phyloP scores from a whole-genome alignment of 2,113 vertebrate species.

The Malurus cyaneus region DNA sequence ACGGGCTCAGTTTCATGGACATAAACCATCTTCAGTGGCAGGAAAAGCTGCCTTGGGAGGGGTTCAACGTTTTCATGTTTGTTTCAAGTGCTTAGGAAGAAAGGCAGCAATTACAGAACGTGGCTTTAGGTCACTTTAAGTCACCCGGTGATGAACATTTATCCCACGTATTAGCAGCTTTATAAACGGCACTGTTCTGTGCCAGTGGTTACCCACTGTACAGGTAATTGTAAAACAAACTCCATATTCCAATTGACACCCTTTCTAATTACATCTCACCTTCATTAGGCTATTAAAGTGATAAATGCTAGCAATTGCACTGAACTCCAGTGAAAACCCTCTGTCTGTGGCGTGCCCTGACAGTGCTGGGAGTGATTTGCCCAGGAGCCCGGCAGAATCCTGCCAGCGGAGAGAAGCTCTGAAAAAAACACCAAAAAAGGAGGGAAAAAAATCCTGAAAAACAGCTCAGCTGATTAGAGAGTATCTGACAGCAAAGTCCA shows the following conservation, averaged over 20 bases:
- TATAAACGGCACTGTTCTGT: conserved; percentile 71
- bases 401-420: background rate
- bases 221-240: conserved; percentile 81
- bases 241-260: conserved; percentile 73
- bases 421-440: background rate
- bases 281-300: conserved; percentile 81
- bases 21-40: background rate
- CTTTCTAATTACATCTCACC: conserved; percentile 81
- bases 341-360: conserved; percentile 38
- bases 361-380: conserved; percentile 62
- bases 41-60: background rate
- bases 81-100: background rate
- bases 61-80: background rate
- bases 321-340: conserved; percentile 71
- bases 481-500: background rate
- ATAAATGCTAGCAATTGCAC: conserved; percentile 78
- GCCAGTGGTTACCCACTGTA: conserved; percentile 53
- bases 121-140: conserved; percentile 44
- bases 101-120: conserved; percentile 38
- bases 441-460: background rate
- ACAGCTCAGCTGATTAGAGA: background rate
- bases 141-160: conserved; percentile 50
- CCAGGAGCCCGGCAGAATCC: background rate
- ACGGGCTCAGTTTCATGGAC: background rate
- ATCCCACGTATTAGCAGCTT: conserved; percentile 58